Percentiles rank a stretch among this genome's conserved stretches.
Conservation (phyloP, 2,797 vertebrate species). For the Percopsis omiscomaycus region DNA sequence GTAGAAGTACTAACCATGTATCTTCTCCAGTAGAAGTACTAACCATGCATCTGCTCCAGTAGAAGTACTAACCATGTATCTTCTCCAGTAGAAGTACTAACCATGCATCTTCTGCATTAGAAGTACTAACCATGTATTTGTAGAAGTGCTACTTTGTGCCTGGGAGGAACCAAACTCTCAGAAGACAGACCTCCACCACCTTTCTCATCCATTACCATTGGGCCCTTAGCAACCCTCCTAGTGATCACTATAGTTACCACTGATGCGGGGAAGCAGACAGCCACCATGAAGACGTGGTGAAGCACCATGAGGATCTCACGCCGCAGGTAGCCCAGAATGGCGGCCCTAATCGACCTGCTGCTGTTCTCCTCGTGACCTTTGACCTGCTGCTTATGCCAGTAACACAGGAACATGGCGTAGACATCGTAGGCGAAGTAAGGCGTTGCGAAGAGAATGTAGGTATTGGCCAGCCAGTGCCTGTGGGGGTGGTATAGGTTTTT, state of each 20-base stretch:
- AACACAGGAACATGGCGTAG: conserved; percentile 90
- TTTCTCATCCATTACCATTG: neutral
- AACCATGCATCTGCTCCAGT: no score
- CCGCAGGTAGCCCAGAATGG: conserved; percentile 61
- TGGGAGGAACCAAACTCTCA: no score
- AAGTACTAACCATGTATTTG: no score
- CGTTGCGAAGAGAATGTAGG: conserved; percentile 86
- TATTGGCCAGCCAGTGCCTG: conserved; percentile 87
- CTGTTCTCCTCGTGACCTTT: conserved; percentile 79
- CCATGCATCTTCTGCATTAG: no score
- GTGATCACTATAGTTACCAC: conserved; percentile 74
- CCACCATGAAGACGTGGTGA: conserved; percentile 89
- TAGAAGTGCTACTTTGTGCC: no score
- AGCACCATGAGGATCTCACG: conserved; percentile 85
- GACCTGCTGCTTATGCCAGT: conserved; percentile 83
- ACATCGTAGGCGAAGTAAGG: conserved; percentile 92
- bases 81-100: no score
- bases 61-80: no score
- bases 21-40: no score
- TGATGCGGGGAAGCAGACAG: conserved; percentile 86
- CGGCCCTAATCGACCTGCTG: conserved; percentile 7
- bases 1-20: no score
- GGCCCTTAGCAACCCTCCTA: neutral
- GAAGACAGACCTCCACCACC: no score
- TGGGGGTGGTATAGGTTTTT: neutral